These are phyloP conservation scores for Sebastes jordani DNA, from an alignment of 2,797 vertebrate genomes.

Conservation along the genomic window DNA sequence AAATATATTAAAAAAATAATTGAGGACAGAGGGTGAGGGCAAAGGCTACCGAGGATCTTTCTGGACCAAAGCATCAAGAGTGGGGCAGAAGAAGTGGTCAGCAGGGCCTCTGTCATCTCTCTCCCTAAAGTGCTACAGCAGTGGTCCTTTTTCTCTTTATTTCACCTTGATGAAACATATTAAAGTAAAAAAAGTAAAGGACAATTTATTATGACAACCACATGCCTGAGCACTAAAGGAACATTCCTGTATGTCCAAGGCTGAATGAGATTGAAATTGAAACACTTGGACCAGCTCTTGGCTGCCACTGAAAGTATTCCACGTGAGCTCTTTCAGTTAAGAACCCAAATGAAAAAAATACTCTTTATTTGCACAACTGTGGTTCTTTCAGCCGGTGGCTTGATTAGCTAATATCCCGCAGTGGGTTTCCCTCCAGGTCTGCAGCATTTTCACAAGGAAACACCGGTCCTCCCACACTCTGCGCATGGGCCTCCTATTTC, in stretches of 20 bases:
- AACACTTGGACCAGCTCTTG: neutral
- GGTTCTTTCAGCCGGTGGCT: slow-evolving; percentile 23
- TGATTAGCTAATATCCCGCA: slow-evolving; percentile 46
- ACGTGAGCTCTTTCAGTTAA: slow-evolving; percentile 34
- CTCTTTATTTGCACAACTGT: neutral
- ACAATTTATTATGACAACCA: neutral
- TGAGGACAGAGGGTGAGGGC: neutral
- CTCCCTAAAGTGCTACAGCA: neutral
- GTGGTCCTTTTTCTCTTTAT: neutral
- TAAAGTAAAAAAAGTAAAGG: neutral
- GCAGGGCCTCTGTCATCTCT: neutral
- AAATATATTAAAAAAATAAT: neutral
- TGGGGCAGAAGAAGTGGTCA: neutral
- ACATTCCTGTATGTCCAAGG: neutral
- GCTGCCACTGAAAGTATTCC: slow-evolving; percentile 8
- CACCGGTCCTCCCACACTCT: neutral
- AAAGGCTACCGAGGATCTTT: neutral
- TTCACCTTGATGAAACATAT: neutral
- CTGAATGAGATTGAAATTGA: neutral
- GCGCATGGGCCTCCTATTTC: slow-evolving; percentile 18
- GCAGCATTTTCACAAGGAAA: slow-evolving; percentile 17
- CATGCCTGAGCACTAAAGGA: too few species aligned
- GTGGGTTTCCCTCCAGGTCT: slow-evolving; percentile 33
- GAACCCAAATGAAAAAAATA: slow-evolving; percentile 20
- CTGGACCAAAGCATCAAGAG: neutral